These are phyloP conservation scores for Dermolepida albohirtum DNA, from an alignment of 2,888 invertebrate genomes.

Conservation along the genomic window DNA sequence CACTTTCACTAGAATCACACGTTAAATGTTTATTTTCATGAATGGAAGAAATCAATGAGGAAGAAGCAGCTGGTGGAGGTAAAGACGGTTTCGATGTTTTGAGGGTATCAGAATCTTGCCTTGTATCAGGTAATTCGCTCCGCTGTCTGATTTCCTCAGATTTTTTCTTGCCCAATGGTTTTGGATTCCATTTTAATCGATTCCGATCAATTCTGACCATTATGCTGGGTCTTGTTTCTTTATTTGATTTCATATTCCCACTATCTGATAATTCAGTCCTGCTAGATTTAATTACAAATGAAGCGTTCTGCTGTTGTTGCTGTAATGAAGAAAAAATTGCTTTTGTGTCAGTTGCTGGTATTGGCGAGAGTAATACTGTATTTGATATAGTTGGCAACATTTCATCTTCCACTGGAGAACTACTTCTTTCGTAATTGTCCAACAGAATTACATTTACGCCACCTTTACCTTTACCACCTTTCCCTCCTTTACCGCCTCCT, in stretches of 20 bases:
- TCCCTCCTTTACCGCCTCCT: slow-evolving; percentile 75
- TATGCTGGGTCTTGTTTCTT: slow-evolving; percentile 43
- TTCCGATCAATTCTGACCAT: slow-evolving; percentile 63
- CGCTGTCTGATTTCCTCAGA: slow-evolving; percentile 67
- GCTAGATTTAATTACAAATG: slow-evolving; percentile 56
- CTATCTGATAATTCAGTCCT: slow-evolving; percentile 65
- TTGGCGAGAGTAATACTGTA: slow-evolving; percentile 57
- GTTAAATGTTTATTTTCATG: slow-evolving; percentile 31
- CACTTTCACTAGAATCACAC: slow-evolving; percentile 46
- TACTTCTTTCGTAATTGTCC: slow-evolving; percentile 67
- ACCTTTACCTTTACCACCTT: slow-evolving; percentile 73
- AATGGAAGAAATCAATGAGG: slow-evolving; percentile 30
- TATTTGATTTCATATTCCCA: slow-evolving; percentile 40
- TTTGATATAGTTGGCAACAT: slow-evolving; percentile 55
- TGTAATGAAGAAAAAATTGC: slow-evolving; percentile 45
- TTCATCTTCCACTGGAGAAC: slow-evolving; percentile 64
- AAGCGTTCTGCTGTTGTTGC: slow-evolving; percentile 27
- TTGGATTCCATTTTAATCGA: slow-evolving; percentile 61
- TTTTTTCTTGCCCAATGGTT: slow-evolving; percentile 55
- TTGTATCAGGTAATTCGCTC: slow-evolving; percentile 67
- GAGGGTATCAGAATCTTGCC: slow-evolving; percentile 56
- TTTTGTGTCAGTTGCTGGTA: slow-evolving; percentile 53
- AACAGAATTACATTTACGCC: slow-evolving; percentile 77
- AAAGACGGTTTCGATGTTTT: slow-evolving; percentile 22
- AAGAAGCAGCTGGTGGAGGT: slow-evolving; percentile 24